A percentile compares a stretch with the other conserved stretches of the same genome.
These are phyloP conservation scores for Ennomos fuscantarius DNA, from an alignment of 2,888 invertebrate species.

Conservation along the genomic window DNA sequence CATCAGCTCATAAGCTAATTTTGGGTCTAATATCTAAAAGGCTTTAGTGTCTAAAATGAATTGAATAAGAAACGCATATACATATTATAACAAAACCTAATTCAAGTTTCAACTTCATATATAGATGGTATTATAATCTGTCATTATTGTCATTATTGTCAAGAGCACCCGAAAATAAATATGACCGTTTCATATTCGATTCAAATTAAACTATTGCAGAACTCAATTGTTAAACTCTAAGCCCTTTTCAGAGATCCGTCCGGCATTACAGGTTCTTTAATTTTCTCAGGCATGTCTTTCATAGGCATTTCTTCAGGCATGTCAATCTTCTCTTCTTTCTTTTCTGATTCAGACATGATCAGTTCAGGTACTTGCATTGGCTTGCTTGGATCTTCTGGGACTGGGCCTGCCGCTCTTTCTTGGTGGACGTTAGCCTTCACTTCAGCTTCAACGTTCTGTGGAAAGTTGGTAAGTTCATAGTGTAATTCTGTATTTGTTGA, in stretches of 20 bases:
- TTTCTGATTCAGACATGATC: conserved; percentile 71
- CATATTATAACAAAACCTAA: no score
- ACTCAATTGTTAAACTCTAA: conserved; percentile 6
- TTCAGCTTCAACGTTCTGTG: conserved; percentile 48
- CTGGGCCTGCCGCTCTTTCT: conserved; percentile 51
- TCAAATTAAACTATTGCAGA: background rate
- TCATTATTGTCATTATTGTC: no score
- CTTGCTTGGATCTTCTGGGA: conserved; percentile 50
- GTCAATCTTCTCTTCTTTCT: conserved; percentile 57
- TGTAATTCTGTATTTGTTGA: background rate
- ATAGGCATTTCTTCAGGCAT: conserved; percentile 46
- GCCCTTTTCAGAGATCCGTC: conserved; percentile 15
- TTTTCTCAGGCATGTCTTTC: conserved; percentile 43
- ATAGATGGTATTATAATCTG: no score
- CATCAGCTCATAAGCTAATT: conserved; percentile 36
- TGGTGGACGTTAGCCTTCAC: conserved; percentile 50
- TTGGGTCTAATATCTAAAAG: conserved; percentile 27
- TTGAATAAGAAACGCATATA: conserved; percentile 28
- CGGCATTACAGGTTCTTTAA: conserved; percentile 43
- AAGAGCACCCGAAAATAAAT: no score
- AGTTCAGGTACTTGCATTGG: conserved; percentile 74
- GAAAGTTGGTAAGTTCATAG: conserved; percentile 2
- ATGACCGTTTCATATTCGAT: background rate
- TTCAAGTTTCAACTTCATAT: no score
- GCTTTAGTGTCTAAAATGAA: conserved; percentile 32